phyloP scores from a whole-genome alignment of 2,113 vertebrate species.

The Hippocampus abdominalis region DNA sequence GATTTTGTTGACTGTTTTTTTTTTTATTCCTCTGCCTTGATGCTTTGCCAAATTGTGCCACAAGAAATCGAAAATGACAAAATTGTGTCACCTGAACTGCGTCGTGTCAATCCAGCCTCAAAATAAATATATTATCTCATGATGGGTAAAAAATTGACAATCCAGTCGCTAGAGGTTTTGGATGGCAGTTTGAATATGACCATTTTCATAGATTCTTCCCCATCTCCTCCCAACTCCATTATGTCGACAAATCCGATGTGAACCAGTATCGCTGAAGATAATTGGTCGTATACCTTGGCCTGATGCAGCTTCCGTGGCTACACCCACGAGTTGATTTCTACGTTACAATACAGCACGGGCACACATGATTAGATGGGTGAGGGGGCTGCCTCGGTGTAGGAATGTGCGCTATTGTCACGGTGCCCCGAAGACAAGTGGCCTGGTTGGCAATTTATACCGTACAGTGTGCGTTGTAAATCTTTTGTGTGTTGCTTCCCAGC shows the following conservation, averaged over 20 bases:
- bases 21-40: no score
- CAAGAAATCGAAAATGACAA: no score
- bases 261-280: background rate
- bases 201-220: background rate
- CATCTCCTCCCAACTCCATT: background rate
- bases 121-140: background rate
- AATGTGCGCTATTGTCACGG: conserved; percentile 57
- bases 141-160: background rate
- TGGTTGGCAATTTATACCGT: conserved; percentile 56
- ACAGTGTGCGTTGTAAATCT: conserved; percentile 57
- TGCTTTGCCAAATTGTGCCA: no score
- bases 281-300: conserved; percentile 18
- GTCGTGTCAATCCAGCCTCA: no score
- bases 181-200: background rate
- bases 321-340: conserved; percentile 37
- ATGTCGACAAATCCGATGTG: background rate
- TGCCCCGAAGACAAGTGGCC: conserved; percentile 62
- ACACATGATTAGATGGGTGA: conserved; percentile 22
- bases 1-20: no score
- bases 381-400: conserved; percentile 36
- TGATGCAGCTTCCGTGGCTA: conserved; percentile 16
- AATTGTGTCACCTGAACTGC: no score
- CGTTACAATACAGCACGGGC: background rate
- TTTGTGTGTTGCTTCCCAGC: conserved; percentile 56
- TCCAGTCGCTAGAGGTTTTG: background rate